Evolutionary conservation across 2,113 vertebrate species (phyloP), one percentile per base, ranked within the genome.

Genomic region (Hucho hucho): DNA sequence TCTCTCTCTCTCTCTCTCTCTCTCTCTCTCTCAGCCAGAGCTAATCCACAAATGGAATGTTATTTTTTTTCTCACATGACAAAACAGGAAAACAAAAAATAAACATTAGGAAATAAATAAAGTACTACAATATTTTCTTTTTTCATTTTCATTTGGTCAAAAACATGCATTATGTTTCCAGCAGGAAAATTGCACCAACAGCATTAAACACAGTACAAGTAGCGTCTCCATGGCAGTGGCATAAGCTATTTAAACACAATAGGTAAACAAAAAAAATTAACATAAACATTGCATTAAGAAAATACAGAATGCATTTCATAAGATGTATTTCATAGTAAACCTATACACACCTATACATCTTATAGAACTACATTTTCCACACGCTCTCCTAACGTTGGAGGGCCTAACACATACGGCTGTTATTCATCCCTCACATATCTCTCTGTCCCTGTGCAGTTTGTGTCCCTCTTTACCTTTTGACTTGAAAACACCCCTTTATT

Each of bases 171-270:
- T 82, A 86, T 91, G 87, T 78, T 87, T 84, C 90, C 91, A 90
- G 92, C 89, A 79, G 90, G 83, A 73, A 87, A 87, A 81, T 76
- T 82, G 84, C 87, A 89, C 79, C 73, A 81, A 88, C 81, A 88
- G 87, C 82, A 89, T 80, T 86, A 87, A 74, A 78, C 29, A 26
- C 58, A 59, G 77, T 64, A 79, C 64, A 68, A 79, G 24, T 84
- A 84, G 77, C 76, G 43, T 84, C 86, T 90, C 88, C 81, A 92
- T 91, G 91, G 92, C 92, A 92, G 92, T 93, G 91, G 87, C 81
- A 88, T 86, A 87, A 91, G 88, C 86, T 93, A 82, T 89, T 86
- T 68, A 79, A 88, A 85, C 81, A 86, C 63, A 76, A 75, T 80
- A 84, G 76, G 81, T 84, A 89, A 78, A 72, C 83, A 90, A 85